phyloP scores from a whole-genome alignment of 2,113 vertebrate species.

The Oenanthe oenanthe region DNA sequence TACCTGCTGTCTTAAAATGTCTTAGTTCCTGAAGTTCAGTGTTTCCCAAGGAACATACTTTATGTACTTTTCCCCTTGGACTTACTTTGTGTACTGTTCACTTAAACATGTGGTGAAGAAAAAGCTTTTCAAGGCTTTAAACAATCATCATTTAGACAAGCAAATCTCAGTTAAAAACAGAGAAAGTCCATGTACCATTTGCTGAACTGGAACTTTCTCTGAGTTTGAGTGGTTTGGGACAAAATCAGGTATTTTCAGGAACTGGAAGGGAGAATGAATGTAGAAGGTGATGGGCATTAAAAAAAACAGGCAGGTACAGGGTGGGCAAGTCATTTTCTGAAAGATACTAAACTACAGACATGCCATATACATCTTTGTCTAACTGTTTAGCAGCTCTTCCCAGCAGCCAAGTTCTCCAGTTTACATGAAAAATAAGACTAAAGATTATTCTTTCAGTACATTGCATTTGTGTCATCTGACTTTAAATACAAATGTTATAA shows the following conservation, averaged over 20 bases:
- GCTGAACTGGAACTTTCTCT: not conserved
- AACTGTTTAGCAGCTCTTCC: not conserved
- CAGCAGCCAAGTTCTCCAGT: not conserved
- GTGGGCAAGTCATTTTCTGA: not conserved
- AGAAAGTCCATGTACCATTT: not conserved
- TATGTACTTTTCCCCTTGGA: not conserved
- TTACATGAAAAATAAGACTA: not conserved
- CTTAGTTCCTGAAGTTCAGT: not conserved
- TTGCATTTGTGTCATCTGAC: not conserved
- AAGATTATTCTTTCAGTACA: not conserved
- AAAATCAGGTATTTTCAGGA: not conserved
- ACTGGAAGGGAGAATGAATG: not conserved
- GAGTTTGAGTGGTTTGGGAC: not conserved
- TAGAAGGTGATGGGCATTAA: not conserved
- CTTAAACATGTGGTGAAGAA: not conserved
- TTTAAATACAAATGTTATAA: not conserved
- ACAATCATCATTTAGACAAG: not conserved
- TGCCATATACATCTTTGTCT: not conserved
- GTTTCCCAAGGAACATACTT: not conserved
- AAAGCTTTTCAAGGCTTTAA: not conserved
- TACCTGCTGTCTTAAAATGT: not conserved
- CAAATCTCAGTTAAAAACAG: not conserved
- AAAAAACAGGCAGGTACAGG: rapidly evolving
- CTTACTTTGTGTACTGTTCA: not conserved
- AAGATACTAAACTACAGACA: not conserved